phyloP scores from a whole-genome alignment of 2,888 invertebrate genomes.

The Helicoverpa assulta region DNA sequence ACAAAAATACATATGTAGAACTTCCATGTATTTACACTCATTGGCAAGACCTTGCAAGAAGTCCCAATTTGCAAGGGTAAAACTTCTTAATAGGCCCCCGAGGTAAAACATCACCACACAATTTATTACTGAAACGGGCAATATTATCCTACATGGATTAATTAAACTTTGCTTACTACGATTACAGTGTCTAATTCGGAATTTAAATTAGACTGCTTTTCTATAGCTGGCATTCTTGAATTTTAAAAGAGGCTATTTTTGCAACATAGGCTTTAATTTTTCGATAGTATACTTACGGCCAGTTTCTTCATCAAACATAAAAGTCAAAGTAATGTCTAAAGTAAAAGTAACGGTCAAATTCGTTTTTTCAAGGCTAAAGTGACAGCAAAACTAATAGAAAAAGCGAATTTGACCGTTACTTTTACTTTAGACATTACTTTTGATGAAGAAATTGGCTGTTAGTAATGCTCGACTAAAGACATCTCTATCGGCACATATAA shows the following conservation, averaged over 20 bases:
- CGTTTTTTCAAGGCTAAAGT: no score
- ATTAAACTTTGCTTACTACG: conserved; percentile 20
- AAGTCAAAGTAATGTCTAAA: no score
- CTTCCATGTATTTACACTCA: conserved; percentile 4
- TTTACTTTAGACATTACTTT: no score
- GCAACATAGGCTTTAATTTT: not conserved
- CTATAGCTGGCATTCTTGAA: not conserved
- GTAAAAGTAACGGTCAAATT: no score
- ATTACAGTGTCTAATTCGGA: conserved; percentile 11
- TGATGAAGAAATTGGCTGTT: no score
- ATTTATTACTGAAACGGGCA: conserved; percentile 24
- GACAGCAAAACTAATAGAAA: no score
- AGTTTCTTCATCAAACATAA: no score
- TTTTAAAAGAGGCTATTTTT: not conserved
- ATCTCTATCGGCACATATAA: no score
- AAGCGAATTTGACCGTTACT: no score
- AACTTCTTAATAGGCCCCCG: conserved; percentile 44
- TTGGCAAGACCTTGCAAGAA: conserved; percentile 22
- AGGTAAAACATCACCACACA: conserved; percentile 21
- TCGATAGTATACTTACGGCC: no score
- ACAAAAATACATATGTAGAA: conserved; percentile 3
- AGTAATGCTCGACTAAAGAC: no score
- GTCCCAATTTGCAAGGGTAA: conserved; percentile 22
- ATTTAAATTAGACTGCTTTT: not conserved
- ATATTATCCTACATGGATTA: conserved; percentile 26